These are phyloP conservation scores for Porites divaricata DNA, from an alignment of 92 coral and sea anemone genomes.

Conservation along the genomic window DNA sequence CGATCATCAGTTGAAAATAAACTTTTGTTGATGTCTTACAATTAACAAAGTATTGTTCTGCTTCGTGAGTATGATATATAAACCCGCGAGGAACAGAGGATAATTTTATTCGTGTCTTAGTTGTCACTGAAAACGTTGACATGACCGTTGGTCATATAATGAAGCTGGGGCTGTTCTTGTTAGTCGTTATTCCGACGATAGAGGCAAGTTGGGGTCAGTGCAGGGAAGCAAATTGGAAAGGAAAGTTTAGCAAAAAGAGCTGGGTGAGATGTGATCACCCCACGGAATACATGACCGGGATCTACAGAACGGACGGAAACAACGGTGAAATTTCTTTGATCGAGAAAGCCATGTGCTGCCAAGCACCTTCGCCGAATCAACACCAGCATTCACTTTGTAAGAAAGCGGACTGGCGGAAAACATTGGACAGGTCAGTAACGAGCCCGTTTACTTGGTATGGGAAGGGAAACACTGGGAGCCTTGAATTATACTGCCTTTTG, in stretches of 20 bases:
- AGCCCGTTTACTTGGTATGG: no score
- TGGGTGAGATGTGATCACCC: slow-evolving; percentile 42
- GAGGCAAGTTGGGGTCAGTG: slow-evolving; percentile 22
- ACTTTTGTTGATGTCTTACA: no score
- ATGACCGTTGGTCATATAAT: background rate
- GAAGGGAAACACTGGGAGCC: no score
- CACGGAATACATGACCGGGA: slow-evolving; percentile 54
- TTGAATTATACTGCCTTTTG: no score
- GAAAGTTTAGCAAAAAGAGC: slow-evolving; percentile 51
- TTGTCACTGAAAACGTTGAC: no score
- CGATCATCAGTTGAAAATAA: no score
- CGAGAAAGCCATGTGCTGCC: slow-evolving; percentile 62
- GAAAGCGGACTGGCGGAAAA: slow-evolving; percentile 53
- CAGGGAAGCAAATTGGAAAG: slow-evolving; percentile 50
- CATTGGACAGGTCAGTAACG: slow-evolving; percentile 49
- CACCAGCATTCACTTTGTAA: slow-evolving; percentile 47
- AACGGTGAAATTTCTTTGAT: slow-evolving; percentile 32
- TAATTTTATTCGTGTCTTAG: no score
- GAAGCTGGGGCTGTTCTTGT: background rate
- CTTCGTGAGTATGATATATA: no score
- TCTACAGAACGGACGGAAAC: slow-evolving; percentile 29
- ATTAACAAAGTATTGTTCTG: no score
- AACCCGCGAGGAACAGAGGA: no score
- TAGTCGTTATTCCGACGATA: background rate
- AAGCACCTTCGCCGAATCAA: slow-evolving; percentile 51